Percentiles rank a stretch among this genome's conserved stretches.
Evolutionary conservation across 2,888 invertebrate species (phyloP).

Genomic region (Entomobrya multifasciata): DNA sequence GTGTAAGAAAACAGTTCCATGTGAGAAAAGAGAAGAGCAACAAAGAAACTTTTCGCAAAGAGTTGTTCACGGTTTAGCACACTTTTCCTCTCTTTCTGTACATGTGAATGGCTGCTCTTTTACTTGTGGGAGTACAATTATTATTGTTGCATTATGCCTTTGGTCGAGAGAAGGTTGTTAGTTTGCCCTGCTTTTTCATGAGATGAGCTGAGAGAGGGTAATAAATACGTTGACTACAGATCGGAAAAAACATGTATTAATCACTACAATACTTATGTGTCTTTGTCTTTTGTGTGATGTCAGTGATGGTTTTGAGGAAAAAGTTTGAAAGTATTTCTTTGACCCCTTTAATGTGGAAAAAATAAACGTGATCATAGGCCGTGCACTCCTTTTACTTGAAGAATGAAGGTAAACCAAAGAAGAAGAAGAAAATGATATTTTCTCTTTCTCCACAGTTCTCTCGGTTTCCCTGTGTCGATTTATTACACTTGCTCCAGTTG

Average conservation of each 20-base stretch:
- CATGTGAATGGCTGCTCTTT: neutral
- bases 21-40: constrained; percentile 22
- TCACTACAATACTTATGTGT: no score
- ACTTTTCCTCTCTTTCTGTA: no score
- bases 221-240: neutral
- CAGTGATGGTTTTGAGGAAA: no score
- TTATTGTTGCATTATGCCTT: neutral
- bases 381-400: neutral
- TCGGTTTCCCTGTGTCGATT: no score
- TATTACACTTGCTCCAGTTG: no score
- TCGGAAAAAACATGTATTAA: neutral
- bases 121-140: constrained; percentile 5
- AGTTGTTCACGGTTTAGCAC: constrained; percentile 42
- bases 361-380: constrained; percentile 51
- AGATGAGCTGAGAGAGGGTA: neutral
- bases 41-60: constrained; percentile 58
- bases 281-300: no score
- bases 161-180: neutral
- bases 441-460: no score
- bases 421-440: no score
- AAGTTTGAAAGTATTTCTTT: neutral
- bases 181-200: neutral
- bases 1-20: neutral
- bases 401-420: no score
- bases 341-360: constrained; percentile 39